Percentiles rank a stretch among this genome's conserved stretches.
phyloP scores from a whole-genome alignment of 92 coral and sea anemone species.

The Siderastrea siderea region DNA sequence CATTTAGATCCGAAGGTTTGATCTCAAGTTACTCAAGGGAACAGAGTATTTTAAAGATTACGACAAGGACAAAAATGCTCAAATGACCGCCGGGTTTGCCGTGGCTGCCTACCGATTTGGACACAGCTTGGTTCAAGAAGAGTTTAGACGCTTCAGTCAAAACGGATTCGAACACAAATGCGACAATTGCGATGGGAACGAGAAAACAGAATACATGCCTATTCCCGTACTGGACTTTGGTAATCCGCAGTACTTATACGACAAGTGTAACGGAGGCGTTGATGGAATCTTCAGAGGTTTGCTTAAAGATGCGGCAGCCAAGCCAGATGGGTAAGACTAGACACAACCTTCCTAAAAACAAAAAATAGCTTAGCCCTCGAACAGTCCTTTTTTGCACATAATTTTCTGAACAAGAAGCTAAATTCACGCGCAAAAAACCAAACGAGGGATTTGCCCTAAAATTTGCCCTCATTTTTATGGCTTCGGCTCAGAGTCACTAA shows the following conservation, averaged over 20 bases:
- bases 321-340: conserved; percentile 54
- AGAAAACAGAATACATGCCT: conserved; percentile 5
- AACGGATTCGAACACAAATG: conserved; percentile 26
- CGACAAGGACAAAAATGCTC: conserved; percentile 42
- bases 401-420: too few species aligned
- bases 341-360: too few species aligned
- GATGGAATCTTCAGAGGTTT: conserved; percentile 68
- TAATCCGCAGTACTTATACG: conserved; percentile 64
- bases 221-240: conserved; percentile 57
- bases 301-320: conserved; percentile 21
- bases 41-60: conserved; percentile 54
- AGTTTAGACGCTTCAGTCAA: conserved; percentile 50
- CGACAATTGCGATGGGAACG: conserved; percentile 7
- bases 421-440: too few species aligned
- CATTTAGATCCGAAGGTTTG: not conserved
- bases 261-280: conserved; percentile 44
- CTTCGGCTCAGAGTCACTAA: too few species aligned
- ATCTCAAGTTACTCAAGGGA: conserved; percentile 5
- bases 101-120: conserved; percentile 80
- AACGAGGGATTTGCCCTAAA: too few species aligned
- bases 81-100: conserved; percentile 63
- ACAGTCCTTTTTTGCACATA: too few species aligned
- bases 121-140: conserved; percentile 66
- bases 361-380: too few species aligned
- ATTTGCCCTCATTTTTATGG: too few species aligned